phyloP scores from a whole-genome alignment of 1,140 invertebrate species.

The Phenacoccus solenopsis region DNA sequence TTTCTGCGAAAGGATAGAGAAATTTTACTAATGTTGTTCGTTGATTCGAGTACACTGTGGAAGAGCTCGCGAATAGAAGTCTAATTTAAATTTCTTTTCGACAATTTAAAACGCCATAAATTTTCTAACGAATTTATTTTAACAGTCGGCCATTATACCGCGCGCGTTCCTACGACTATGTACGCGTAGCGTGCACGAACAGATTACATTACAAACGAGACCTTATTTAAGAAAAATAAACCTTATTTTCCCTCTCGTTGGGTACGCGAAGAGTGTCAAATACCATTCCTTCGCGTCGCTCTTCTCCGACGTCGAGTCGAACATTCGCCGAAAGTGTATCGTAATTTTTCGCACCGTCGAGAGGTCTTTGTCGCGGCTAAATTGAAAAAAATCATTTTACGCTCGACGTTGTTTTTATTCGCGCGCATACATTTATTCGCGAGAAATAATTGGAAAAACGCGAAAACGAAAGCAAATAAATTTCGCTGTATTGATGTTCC shows the following conservation, averaged over 20 bases:
- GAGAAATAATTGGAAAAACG: neutral
- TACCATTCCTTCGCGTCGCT: neutral
- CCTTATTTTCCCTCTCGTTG: neutral
- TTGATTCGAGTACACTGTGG: neutral
- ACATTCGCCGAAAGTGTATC: neutral
- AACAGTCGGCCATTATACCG: neutral
- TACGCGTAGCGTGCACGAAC: no score
- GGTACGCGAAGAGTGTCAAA: no score
- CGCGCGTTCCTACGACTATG: no score
- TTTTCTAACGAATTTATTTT: neutral
- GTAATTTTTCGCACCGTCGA: neutral
- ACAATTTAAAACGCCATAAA: neutral
- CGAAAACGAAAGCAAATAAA: neutral
- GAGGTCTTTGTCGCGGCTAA: neutral
- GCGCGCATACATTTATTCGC: neutral
- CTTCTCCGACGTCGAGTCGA: no score
- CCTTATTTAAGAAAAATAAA: neutral
- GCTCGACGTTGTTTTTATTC: neutral
- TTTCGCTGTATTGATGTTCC: neutral
- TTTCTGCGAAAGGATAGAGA: no score
- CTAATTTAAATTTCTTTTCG: neutral
- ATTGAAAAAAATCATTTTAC: slow-evolving; percentile 3
- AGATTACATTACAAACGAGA: no score
- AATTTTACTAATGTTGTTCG: no score
- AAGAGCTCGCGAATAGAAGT: no score